Percentiles rank a stretch among this genome's conserved stretches.
phyloP scores from a whole-genome alignment of 92 coral and sea anemone species.

The Paramuricea clavata region DNA sequence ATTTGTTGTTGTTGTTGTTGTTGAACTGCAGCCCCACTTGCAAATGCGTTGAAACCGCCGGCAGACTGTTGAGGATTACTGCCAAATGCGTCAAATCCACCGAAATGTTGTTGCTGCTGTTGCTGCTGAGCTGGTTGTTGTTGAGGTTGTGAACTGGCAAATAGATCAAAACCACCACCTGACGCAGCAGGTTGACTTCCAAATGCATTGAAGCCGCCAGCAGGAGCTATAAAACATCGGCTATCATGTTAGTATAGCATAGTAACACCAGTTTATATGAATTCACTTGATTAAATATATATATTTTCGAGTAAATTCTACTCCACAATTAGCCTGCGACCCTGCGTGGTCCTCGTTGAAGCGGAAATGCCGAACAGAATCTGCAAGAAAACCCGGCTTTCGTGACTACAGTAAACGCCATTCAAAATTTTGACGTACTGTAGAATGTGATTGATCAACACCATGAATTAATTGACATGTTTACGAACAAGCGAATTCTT shows the following conservation, averaged over 20 bases:
- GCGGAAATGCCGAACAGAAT: too few relatives aligned
- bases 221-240: conserved; percentile 50
- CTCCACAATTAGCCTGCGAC: too few relatives aligned
- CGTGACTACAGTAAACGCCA: too few relatives aligned
- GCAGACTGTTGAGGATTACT: conserved; percentile 62
- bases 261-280: background rate
- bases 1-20: conserved; percentile 45
- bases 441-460: too few relatives aligned
- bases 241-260: background rate
- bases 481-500: too few relatives aligned
- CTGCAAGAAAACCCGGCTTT: too few relatives aligned
- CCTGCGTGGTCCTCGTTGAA: too few relatives aligned
- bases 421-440: too few relatives aligned
- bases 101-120: conserved; percentile 53
- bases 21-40: conserved; percentile 48
- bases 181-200: conserved; percentile 34
- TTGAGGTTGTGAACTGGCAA: conserved; percentile 77
- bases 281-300: too few relatives aligned
- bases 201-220: conserved; percentile 67
- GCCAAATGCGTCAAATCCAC: conserved; percentile 94
- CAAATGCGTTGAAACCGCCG: conserved; percentile 56
- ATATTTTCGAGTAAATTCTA: too few relatives aligned
- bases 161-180: conserved; percentile 73
- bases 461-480: too few relatives aligned
- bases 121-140: conserved; percentile 72